Conservation (phyloP, 2,797 vertebrate genomes). For the Paramormyrops hopkinsi region DNA sequence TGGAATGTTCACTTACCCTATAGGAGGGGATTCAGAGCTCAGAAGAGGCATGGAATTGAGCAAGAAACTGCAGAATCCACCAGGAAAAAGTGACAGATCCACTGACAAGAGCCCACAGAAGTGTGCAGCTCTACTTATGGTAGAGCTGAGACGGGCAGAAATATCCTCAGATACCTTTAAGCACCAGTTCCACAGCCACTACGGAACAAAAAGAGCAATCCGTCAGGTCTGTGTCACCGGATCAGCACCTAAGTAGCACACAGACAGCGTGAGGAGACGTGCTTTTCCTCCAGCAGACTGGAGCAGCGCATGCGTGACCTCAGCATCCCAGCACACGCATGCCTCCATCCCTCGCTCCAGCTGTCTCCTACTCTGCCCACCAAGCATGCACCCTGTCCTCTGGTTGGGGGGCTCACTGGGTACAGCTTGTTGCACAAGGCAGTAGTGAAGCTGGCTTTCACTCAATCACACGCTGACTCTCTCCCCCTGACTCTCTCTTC, state of each 20-base stretch:
- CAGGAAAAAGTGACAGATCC: background rate
- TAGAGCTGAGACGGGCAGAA: background rate
- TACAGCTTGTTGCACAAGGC: constrained; percentile 38
- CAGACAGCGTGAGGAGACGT: background rate
- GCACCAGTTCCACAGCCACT: background rate
- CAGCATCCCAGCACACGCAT: background rate
- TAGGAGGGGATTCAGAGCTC: background rate
- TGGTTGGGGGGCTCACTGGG: background rate
- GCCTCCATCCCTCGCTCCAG: constrained; percentile 7
- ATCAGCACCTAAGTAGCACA: background rate
- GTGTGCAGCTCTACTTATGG: background rate
- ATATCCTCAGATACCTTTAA: background rate
- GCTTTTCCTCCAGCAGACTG: background rate
- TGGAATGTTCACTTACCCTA: background rate
- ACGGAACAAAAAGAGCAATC: background rate
- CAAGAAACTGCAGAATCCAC: background rate
- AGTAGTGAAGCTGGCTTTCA: constrained; percentile 42
- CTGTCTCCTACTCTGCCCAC: constrained; percentile 34
- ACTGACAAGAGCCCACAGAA: background rate
- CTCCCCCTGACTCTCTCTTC: constrained; percentile 24
- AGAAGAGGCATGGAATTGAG: background rate
- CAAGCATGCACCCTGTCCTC: constrained; percentile 24
- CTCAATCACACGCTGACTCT: background rate
- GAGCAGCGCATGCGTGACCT: background rate
- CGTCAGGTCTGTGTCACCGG: background rate